Percentiles rank a stretch among this genome's conserved stretches.
Evolutionary conservation across 2,113 vertebrate genomes (phyloP).

Genomic region (Eudyptes chrysolophus): DNA sequence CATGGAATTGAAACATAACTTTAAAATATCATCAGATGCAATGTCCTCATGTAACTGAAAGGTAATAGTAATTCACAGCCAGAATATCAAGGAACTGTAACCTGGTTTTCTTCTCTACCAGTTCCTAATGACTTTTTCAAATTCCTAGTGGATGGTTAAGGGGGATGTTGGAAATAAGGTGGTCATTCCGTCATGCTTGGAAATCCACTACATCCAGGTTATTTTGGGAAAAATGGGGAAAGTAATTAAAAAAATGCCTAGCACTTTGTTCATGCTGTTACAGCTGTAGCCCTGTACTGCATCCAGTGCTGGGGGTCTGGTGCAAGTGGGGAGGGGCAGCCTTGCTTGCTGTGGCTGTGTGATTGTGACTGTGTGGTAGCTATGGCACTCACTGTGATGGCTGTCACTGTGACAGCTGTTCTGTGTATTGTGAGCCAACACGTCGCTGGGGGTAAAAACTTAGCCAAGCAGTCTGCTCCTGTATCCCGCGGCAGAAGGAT

Average conservation of each 20-base stretch:
- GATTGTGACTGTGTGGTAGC: neutral
- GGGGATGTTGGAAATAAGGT: neutral
- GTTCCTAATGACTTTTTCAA: neutral
- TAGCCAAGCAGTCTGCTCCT: neutral
- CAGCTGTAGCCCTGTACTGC: neutral
- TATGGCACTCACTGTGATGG: neutral
- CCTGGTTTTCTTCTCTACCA: neutral
- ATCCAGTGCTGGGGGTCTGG: neutral
- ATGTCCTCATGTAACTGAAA: neutral
- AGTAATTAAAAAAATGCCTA: neutral
- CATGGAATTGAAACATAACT: neutral
- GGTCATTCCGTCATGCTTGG: neutral
- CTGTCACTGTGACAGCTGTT: neutral
- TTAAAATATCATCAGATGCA: neutral
- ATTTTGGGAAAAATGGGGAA: neutral
- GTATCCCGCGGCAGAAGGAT: neutral
- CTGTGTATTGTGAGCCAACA: neutral
- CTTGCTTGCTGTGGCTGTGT: neutral
- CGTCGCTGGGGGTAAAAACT: accelerated
- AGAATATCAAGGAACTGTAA: neutral
- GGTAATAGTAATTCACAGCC: neutral
- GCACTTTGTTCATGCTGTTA: neutral
- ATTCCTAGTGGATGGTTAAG: neutral
- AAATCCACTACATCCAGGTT: neutral
- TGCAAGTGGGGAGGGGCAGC: neutral